phyloP scores from a whole-genome alignment of 2,113 vertebrate genomes.

The Hippopotamus amphibius region DNA sequence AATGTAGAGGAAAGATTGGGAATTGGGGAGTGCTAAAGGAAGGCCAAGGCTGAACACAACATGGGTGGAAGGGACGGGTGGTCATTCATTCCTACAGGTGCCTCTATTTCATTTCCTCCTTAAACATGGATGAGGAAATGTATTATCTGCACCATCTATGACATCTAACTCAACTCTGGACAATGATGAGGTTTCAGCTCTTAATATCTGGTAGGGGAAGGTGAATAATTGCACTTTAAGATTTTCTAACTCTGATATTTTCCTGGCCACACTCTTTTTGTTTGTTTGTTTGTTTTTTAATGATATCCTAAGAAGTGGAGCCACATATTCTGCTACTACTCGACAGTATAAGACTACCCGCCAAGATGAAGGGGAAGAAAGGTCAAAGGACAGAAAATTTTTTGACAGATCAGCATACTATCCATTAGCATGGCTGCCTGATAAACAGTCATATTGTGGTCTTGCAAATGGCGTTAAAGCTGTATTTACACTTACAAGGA shows the following conservation, averaged over 20 bases:
- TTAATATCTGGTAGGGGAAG: not conserved
- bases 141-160: not conserved
- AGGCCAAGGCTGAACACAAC: not conserved
- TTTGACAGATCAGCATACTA: not conserved
- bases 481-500: slow-evolving; percentile 77
- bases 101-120: not conserved
- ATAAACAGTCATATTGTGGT: not conserved
- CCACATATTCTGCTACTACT: not conserved
- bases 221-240: not conserved
- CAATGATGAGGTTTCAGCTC: not conserved
- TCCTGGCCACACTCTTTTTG: not conserved
- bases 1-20: not conserved
- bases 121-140: not conserved
- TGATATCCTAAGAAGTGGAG: not conserved
- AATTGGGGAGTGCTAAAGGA: not conserved
- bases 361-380: slow-evolving; percentile 10
- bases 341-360: not conserved
- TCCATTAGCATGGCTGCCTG: not conserved
- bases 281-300: not conserved
- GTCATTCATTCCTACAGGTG: not conserved
- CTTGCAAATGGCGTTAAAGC: slow-evolving; percentile 40
- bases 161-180: not conserved
- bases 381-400: not conserved
- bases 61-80: not conserved
- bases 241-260: not conserved